phyloP scores from a whole-genome alignment of 2,797 vertebrate genomes.

The Rachycentron canadum region DNA sequence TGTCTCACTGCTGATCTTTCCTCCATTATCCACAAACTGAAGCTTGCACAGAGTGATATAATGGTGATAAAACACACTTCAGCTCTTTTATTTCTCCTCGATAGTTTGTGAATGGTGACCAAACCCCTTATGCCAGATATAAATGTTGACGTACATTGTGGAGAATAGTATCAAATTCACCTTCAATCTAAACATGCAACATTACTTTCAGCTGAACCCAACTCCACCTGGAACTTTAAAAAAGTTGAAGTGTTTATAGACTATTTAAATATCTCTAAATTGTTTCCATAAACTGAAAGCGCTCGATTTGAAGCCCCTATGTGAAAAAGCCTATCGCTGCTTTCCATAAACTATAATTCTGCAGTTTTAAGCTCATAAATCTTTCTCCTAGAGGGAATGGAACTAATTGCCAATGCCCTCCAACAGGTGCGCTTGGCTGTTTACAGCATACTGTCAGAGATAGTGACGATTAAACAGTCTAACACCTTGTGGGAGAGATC shows the following conservation, averaged over 20 bases:
- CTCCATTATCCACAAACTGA: background rate
- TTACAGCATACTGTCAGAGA: slow-evolving; percentile 40
- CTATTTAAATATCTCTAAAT: background rate
- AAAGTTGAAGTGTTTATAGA: background rate
- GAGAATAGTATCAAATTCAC: background rate
- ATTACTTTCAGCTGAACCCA: background rate
- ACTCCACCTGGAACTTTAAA: background rate
- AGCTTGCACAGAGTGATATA: background rate
- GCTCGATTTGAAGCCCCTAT: background rate
- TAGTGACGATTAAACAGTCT: slow-evolving; percentile 28
- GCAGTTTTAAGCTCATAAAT: slow-evolving; percentile 37
- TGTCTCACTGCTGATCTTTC: background rate
- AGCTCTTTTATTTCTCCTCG: background rate
- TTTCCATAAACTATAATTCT: slow-evolving; percentile 12
- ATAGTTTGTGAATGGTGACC: background rate
- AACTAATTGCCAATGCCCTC: slow-evolving; percentile 38
- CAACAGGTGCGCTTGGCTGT: slow-evolving; percentile 39
- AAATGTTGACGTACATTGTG: background rate
- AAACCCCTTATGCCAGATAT: background rate
- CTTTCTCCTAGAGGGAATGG: slow-evolving; percentile 28
- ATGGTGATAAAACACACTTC: background rate
- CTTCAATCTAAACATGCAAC: background rate
- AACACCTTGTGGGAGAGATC: slow-evolving; percentile 30
- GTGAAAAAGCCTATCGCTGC: slow-evolving; percentile 14
- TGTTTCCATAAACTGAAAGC: background rate